Conservation (phyloP, 2,888 invertebrate genomes). For the Anarsia innoxiella region DNA sequence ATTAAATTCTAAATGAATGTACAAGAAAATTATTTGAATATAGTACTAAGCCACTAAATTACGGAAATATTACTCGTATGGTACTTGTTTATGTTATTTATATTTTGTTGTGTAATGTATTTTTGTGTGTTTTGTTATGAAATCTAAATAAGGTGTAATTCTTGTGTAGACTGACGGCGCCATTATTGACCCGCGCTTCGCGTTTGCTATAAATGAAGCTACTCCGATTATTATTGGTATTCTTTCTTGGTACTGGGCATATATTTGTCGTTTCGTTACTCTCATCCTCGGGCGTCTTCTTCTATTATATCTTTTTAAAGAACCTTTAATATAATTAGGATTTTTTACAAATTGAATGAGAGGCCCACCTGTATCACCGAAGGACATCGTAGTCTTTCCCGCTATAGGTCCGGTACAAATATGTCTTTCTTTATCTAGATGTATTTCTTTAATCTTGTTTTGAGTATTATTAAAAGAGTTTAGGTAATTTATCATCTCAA, state of each 20-base stretch:
- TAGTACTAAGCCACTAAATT: too few species aligned
- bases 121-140: too few species aligned
- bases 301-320: constrained; percentile 10
- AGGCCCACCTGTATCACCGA: constrained; percentile 75
- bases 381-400: constrained; percentile 68
- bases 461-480: too few species aligned
- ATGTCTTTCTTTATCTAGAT: constrained; percentile 52
- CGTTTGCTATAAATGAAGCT: constrained; percentile 72
- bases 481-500: constrained; percentile 44
- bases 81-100: too few species aligned
- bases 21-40: too few species aligned
- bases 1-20: too few species aligned
- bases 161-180: constrained; percentile 73
- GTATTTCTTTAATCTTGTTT: constrained; percentile 50
- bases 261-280: constrained; percentile 12
- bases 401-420: constrained; percentile 70
- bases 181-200: constrained; percentile 65
- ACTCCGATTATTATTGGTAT: constrained; percentile 60
- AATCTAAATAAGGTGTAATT: constrained; percentile 61
- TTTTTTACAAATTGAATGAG: constrained; percentile 40
- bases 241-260: constrained; percentile 22
- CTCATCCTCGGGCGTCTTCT: constrained; percentile 15
- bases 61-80: too few species aligned
- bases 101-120: too few species aligned
- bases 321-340: too few species aligned